A percentile compares a stretch with the other conserved stretches of the same genome.
Conservation (phyloP, 2,888 invertebrate genomes). For the Tiliacea citrago region DNA sequence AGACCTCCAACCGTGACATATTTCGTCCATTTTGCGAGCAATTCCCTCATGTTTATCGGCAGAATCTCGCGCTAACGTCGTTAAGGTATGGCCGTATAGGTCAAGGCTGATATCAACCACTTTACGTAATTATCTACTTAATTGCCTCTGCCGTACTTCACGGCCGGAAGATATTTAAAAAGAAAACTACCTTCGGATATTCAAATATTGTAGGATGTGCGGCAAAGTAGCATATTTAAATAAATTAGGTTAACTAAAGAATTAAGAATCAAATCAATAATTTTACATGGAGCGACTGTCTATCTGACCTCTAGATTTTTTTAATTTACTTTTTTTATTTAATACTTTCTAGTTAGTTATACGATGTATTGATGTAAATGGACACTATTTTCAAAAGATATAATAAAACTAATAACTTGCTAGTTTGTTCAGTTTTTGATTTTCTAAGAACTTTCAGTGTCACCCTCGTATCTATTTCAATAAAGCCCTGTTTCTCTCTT, state of each 20-base stretch:
- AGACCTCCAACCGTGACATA: conserved; percentile 38
- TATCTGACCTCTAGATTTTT: too few relatives aligned
- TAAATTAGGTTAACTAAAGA: background rate
- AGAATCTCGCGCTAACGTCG: conserved; percentile 38
- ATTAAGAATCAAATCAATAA: background rate
- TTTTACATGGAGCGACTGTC: too few relatives aligned
- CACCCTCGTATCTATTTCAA: too few relatives aligned
- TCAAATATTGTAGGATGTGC: background rate
- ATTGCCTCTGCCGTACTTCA: conserved; percentile 20
- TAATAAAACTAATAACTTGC: too few relatives aligned
- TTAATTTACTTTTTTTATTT: too few relatives aligned
- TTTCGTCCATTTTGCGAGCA: conserved; percentile 31
- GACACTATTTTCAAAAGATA: too few relatives aligned
- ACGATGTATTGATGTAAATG: too few relatives aligned
- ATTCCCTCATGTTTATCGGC: conserved; percentile 36
- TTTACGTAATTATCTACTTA: conserved; percentile 35
- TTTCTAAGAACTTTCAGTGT: too few relatives aligned
- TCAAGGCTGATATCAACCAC: conserved; percentile 35
- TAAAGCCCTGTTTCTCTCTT: too few relatives aligned
- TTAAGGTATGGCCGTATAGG: conserved; percentile 24
- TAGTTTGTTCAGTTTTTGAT: too few relatives aligned
- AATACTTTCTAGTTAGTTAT: too few relatives aligned
- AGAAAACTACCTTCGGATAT: conserved; percentile 17
- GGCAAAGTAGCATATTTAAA: background rate
- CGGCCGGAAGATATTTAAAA: conserved; percentile 4